Base-by-base conservation (phyloP, 2,888 invertebrate genomes). In the Mesorhabditis belari region DNA sequence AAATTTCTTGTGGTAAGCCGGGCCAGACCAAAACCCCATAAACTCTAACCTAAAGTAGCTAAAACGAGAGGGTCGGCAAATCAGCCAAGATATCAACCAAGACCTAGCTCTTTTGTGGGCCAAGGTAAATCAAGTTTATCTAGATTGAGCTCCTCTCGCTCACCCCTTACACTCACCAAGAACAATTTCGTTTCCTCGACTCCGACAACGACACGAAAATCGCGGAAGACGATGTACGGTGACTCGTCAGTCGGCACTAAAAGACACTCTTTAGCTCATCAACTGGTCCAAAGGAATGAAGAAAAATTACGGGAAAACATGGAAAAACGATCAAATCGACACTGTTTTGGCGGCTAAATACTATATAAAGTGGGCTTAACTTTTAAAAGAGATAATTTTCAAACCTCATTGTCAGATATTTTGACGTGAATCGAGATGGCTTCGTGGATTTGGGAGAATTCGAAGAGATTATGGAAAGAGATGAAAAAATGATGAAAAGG, bases 321-420 rank as follows among this genome's bases (percentile, higher is more conserved):
- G 79, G 81, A 77, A 67, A 12, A 80, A 80, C 58, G 74, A 74
- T 50, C 78, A 81, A 57, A 73, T 81, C 52, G 81, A 81, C 61
- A 71, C 74, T 63, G 71, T 70, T 1, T 55, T 64, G 6, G 79
- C 79, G 4, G 73, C 76, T 3, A 57, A 60, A 9, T 81, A 81
- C 58, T 81, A 77, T 62, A 66, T 81, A 25, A 73, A 70, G 75
- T 79, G 17, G 50, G 64, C 54, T 26, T 21, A 19, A 23, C 17
- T 27, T 0, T 24, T 35, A n/a, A 49, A 25, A 49, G 44, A 5
- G 24, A 50, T 21, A 19, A 19, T 12, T 21, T 44, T 21, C 27
- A 23, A 6, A 60, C 25, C 49, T 1, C 49, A 52, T 57, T 58
- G 72, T 27, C 57, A 77, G 76, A 52, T 78, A 81, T 59, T 80